These are phyloP conservation scores for Lepidocyrtinus sp. DNA, from an alignment of 2,888 invertebrate genomes.

Conservation along the genomic window DNA sequence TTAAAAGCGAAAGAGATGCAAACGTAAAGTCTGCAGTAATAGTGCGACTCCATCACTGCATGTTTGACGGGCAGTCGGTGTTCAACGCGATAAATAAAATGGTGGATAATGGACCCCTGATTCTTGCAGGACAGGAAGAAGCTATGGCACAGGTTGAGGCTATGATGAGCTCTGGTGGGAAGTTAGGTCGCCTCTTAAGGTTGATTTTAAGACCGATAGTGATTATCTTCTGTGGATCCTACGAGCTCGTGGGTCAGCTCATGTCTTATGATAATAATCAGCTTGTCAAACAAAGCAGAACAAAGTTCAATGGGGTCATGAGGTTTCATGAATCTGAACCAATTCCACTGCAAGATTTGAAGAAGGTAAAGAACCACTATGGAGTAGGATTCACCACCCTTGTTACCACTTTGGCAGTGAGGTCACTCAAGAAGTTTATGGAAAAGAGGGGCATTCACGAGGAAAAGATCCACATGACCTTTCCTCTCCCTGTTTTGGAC, in stretches of 20 bases:
- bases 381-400: constrained; percentile 23
- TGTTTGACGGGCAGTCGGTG: constrained; percentile 42
- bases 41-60: constrained; percentile 35
- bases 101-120: constrained; percentile 36
- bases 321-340: constrained; percentile 39
- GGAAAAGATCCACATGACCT: constrained; percentile 30
- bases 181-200: neutral
- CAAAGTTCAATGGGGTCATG: constrained; percentile 25
- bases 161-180: neutral
- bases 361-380: constrained; percentile 32
- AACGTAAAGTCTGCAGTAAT: constrained; percentile 37
- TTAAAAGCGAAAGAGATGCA: constrained; percentile 12
- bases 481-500: constrained; percentile 28
- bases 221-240: neutral
- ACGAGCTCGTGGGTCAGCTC: constrained; percentile 36
- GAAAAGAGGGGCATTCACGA: neutral
- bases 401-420: neutral
- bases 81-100: constrained; percentile 29
- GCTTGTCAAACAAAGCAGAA: neutral
- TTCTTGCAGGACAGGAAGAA: neutral
- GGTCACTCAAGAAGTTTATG: constrained; percentile 27
- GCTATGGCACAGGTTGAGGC: neutral
- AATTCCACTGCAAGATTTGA: constrained; percentile 26
- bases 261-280: constrained; percentile 33
- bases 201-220: constrained; percentile 6